Conservation (phyloP, 2,113 vertebrate genomes). For the Cricetomys ansorgei region DNA sequence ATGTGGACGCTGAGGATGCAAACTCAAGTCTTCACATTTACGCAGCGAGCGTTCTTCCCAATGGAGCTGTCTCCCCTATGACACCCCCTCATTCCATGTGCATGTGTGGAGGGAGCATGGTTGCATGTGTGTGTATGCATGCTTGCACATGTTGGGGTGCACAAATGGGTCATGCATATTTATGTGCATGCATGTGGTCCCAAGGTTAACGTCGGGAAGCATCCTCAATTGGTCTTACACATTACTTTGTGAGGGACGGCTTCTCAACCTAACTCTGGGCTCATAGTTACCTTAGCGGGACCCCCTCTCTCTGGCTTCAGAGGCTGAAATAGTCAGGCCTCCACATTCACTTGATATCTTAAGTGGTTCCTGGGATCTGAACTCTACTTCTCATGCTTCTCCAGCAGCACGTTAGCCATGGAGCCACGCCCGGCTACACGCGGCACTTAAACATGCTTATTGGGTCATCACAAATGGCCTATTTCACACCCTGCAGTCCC, state of each 20-base stretch:
- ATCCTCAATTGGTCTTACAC: neutral
- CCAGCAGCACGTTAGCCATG: accelerated
- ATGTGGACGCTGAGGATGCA: neutral
- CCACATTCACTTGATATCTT: too few relatives aligned
- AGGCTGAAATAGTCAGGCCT: neutral
- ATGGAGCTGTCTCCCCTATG: neutral
- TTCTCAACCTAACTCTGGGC: neutral
- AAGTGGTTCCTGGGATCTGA: neutral
- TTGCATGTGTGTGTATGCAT: neutral
- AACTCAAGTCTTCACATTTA: neutral
- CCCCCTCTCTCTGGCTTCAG: neutral
- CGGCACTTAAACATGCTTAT: neutral
- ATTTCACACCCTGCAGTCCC: neutral
- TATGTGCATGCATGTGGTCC: too few relatives aligned
- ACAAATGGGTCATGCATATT: too few relatives aligned
- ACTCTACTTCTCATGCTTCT: neutral
- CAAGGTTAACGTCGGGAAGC: neutral
- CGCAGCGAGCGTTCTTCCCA: neutral
- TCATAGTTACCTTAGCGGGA: neutral
- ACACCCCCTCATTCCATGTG: too few relatives aligned
- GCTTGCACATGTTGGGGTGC: neutral
- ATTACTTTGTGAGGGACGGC: neutral
- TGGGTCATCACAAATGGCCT: neutral
- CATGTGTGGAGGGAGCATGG: neutral
- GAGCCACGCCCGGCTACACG: neutral